These are phyloP conservation scores for Drosophila ambigua DNA, from an alignment of 1,140 invertebrate species.

Conservation along the genomic window DNA sequence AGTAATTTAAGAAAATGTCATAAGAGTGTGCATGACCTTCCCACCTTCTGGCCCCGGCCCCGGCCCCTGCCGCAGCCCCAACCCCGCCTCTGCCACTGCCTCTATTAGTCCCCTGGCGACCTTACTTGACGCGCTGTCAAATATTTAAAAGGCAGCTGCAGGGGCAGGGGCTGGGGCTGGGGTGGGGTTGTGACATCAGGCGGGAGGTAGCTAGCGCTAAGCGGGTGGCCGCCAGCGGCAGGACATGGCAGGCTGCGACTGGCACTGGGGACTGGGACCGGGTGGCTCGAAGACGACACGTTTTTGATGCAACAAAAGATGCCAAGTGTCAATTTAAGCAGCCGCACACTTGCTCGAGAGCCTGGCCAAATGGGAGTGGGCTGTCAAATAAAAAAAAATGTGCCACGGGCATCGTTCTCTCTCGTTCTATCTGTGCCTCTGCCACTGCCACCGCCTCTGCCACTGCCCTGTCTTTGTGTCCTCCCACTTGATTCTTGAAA, in stretches of 20 bases:
- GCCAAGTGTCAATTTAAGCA: conserved; percentile 81
- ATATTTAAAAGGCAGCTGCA: conserved; percentile 43
- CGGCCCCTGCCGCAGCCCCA: not conserved
- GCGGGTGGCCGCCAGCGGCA: not conserved
- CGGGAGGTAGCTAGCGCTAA: too few species aligned
- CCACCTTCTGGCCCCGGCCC: conserved; percentile 1
- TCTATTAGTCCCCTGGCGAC: conserved; percentile 1
- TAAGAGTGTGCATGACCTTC: conserved; percentile 33
- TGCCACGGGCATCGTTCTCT: conserved; percentile 53
- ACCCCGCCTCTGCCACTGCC: not conserved
- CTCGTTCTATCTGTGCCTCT: conserved; percentile 8
- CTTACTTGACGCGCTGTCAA: conserved; percentile 33
- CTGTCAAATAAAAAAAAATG: conserved; percentile 19
- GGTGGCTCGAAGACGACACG: conserved; percentile 58
- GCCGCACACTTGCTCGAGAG: conserved; percentile 62
- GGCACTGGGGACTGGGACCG: conserved; percentile 7
- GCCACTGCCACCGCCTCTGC: conserved; percentile 7
- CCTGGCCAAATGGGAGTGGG: not conserved
- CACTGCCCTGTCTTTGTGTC: conserved; percentile 13
- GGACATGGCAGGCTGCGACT: conserved; percentile 1
- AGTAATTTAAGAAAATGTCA: conserved; percentile 59
- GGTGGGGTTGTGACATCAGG: conserved; percentile 3
- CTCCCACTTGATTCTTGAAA: conserved; percentile 74
- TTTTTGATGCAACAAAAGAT: conserved; percentile 81
- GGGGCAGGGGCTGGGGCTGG: conserved; percentile 31